Base-by-base conservation (phyloP, 23 tunicate species). In the Ascidia mentula region DNA sequence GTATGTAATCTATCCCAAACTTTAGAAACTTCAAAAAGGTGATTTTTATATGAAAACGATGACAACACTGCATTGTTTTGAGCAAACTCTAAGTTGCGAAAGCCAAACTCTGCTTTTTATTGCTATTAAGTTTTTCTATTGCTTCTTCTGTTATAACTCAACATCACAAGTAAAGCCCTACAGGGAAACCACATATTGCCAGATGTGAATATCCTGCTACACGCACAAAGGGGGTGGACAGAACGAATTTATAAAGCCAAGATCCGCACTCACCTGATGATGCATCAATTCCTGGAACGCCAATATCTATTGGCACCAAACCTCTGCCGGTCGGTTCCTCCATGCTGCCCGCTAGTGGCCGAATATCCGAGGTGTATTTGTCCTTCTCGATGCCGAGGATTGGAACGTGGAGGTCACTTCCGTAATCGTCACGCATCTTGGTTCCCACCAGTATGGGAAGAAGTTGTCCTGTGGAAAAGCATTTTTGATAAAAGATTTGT, bases 371-470 rank as follows among this genome's bases (percentile, higher is more conserved):
- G 38, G 87, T 42, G 37, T 81, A 72, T 37, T 94, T 89, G 39
- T 78, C 95, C 38, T 84, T 89, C 59, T 94, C 89, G 36, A 90
- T 86, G 33, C 95, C 96, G 0, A 95, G 75, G 2, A 95, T 74
- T 5, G 96, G 96, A 28, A 90, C 88, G 0, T 78, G 75, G 0
- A 87, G 60, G 40, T 82, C 89, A 40, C 84, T 40, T 34, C 92
- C 96, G 59, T 72, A 32, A 0, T 88, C 87, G 72, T 95, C 99
- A 59, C 74, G 79, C 72, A 90, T 86, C 46, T 82, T 82, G 0
- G 90, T 82, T 35, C 99, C 99, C 6, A 95, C 85, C 80, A 95
- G 80, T 0, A 95, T 95, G 2, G 99, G 99, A 6, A 95, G 82
- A 18, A 92, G 79, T 75, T 92, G 98, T 18, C 98, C 94, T 89